Evolutionary conservation across 2,113 vertebrate species (phyloP).

Genomic region (Acinonyx jubatus): DNA sequence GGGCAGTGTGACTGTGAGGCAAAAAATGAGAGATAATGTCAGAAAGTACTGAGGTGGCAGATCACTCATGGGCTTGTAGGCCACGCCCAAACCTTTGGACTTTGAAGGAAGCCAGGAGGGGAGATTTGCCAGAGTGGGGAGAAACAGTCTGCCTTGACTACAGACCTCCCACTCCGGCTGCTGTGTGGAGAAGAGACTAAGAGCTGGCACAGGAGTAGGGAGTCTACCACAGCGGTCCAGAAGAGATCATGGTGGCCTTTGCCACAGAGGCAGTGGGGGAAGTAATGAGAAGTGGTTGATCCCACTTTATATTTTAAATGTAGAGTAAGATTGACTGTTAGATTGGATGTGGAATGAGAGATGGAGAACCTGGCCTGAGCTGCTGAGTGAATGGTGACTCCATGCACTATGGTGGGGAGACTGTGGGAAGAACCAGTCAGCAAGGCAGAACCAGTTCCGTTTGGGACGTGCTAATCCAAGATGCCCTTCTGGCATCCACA

Average conservation of each 20-base stretch:
- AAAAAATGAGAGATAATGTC: neutral
- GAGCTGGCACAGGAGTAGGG: too few relatives aligned
- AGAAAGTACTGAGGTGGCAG: neutral
- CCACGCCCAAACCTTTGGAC: neutral
- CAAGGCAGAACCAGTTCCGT: neutral
- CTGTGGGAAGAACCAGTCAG: neutral
- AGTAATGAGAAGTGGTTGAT: neutral
- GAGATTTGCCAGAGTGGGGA: neutral
- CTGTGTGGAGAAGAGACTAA: neutral
- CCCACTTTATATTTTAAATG: neutral
- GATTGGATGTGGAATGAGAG: neutral
- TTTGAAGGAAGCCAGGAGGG: neutral
- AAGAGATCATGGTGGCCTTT: neutral
- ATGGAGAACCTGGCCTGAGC: neutral
- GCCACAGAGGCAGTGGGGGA: neutral
- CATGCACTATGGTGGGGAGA: neutral
- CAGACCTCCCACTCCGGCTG: neutral
- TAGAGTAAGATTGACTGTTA: neutral
- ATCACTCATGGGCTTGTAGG: too few relatives aligned
- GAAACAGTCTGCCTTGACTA: neutral
- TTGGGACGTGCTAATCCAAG: neutral
- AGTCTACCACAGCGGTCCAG: neutral
- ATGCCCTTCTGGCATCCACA: too few relatives aligned
- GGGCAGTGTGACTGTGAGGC: neutral
- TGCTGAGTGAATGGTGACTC: neutral